Base-by-base conservation (phyloP, 2,888 invertebrate genomes). In the Leucophenga maculata region DNA sequence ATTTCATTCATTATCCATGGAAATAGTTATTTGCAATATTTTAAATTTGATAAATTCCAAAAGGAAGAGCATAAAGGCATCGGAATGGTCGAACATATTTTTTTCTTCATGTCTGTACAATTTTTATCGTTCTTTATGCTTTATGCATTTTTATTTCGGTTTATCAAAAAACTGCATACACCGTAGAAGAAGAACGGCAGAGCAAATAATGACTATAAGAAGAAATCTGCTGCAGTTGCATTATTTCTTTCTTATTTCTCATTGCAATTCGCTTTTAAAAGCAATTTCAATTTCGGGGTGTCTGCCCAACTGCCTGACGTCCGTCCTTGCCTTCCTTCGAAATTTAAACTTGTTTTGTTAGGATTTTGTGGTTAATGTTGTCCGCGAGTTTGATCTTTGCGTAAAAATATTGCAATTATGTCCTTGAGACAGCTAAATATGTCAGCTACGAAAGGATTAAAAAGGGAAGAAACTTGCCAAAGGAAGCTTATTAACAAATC, bases 321-420 rank as follows among this genome's bases (percentile, higher is more conserved):
- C 18, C 18, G 16, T 50, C 18, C 18, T 50, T 50, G 50, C 50
- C 4, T 50, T 18, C 4, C 26, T 3, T n/a, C n/a, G n/a, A n/a
- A 3, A 26, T 26, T 26, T 6, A 18, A 50, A 50, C 50, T 50
- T 18, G 50, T 50, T 57, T 57, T 78, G 81, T 81, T 84, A 75
- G 83, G 73, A 75, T 75, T 77, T 83, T 81, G 80, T 84, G 80
- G 80, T 81, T 81, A 84, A 81, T 81, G 84, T 81, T 84, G 84
- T 80, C 83, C 81, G 84, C 78, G 83, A 82, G 79, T 80, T 79
- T 81, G 79, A 80, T 82, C 81, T 80, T 69, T 46, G 65, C 79
- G 78, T 76, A 81, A 81, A 81, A 81, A 81, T 79, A 81, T 82
- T 81, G 84, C 84, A 84, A 81, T 81, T 79, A 84, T 81, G 83